Evolutionary conservation across 2,797 vertebrate species (phyloP), one percentile per base, ranked within the genome.

Genomic region (Chelmon rostratus): DNA sequence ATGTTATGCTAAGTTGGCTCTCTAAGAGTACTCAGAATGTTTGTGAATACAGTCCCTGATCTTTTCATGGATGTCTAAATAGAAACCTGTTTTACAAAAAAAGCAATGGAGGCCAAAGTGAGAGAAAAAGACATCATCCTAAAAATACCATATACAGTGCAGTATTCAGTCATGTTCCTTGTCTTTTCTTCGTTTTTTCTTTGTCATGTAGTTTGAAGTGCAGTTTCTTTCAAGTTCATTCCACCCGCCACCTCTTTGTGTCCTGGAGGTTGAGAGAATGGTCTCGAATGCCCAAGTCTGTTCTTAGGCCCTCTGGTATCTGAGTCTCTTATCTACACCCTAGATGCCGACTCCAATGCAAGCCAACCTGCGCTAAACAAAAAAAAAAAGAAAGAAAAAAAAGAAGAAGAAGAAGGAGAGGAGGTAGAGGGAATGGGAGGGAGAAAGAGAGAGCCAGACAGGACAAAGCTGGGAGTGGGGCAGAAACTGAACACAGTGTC

Each of bases 401-500:
- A 79, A 66, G 70, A 42, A 47, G 66, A 61, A 42, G 42, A 42
- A 42, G n/a, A 53, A 86, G 73, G 49, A 73, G 75, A 81, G 38
- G 84, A 82, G 81, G 80, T 81, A 83, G 79, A 76, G 68, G 87
- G 88, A 88, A 89, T 46, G 53, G 64, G 82, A 88, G 91, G 67
- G 83, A 79, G 77, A 87, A 82, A 91, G 86, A 83, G 58, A 82
- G 91, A 82, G 84, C 16, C 79, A 86, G 85, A 81, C 74, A 87
- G 89, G 88, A 95, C 95, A 95, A 95, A 95, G 94, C 91, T 88
- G 85, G 88, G 90, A 93, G 93, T 89, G 89, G 90, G 88, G 91
- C 28, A 90, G 90, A 90, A 89, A 93, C 80, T 83, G 95, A 95
- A 95, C 95, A 96, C 95, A 95, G 95, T 93, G 89, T 93, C 94